These are phyloP conservation scores for Microctonus aethiopoides DNA, from an alignment of 2,888 invertebrate species.

Conservation along the genomic window DNA sequence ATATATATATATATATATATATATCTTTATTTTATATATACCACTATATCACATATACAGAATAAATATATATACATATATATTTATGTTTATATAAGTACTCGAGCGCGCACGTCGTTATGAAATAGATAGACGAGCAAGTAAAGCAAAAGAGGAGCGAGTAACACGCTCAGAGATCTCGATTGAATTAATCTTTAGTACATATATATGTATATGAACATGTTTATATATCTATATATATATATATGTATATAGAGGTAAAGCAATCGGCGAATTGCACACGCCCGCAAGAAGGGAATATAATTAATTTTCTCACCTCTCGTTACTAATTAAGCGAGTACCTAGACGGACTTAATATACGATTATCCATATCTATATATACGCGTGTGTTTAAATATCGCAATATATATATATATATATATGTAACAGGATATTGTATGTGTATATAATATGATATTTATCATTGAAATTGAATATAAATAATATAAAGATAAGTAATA, in stretches of 20 bases:
- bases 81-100: background rate
- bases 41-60: too few species aligned
- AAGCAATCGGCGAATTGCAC: conserved; percentile 25
- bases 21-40: background rate
- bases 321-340: conserved; percentile 50
- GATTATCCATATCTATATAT: conserved; percentile 18
- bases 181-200: conserved; percentile 51
- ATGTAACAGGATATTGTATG: too few species aligned
- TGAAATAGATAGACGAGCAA: conserved; percentile 9
- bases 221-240: too few species aligned
- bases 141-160: background rate
- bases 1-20: background rate
- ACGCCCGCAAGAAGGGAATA: conserved; percentile 31
- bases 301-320: conserved; percentile 55
- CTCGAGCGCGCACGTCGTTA: conserved; percentile 13
- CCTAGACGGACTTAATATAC: conserved; percentile 34
- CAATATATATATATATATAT: too few species aligned
- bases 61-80: too few species aligned
- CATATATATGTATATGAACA: too few species aligned
- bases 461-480: too few species aligned
- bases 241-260: conserved; percentile 30
- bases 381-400: background rate
- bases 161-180: conserved; percentile 28
- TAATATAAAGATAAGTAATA: too few species aligned
- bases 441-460: too few species aligned